Base-by-base conservation (phyloP, 2,113 vertebrate species). In the Xerus inauris region DNA sequence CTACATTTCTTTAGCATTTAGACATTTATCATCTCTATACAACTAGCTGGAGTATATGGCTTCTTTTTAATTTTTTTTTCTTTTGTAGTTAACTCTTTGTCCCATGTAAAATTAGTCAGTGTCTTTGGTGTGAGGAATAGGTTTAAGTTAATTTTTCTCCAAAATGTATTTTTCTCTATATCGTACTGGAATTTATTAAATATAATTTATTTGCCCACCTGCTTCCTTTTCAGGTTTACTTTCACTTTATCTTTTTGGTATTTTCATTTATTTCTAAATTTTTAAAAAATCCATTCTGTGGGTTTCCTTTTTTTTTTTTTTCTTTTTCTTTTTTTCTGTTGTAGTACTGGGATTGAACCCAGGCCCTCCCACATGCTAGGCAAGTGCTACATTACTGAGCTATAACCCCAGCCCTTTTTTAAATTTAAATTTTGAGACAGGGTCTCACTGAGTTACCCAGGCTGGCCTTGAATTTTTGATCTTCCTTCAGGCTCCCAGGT, bases 71-170 rank as follows among this genome's bases (percentile, higher is more conserved):
- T 0, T 42, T 86, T 95, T 95, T 59, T 17, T 30, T 47, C 1
- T 94, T 83, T 8, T 9, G 3, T 92, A 57, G 51, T 71, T 80
- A 91, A 84, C 42, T 79, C 45, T 84, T 67, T 84, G 69, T 76
- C 35, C 76, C 65, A 59, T 30, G 45, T 87, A 80, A 30, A 91
- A 57, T 87, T 72, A 91, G 82, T 87, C 73, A 82, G 82, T 92
- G 8, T 82, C 16, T 38, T 94, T 71, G 62, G 82, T 32, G 10
- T 57, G 51, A 81, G 30, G 71, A 89, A 45, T 51, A 51, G 35
- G 49, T 85, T 59, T 85, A 65, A 71, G 62, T 64, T 92, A 82
- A 62, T 84, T 96, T 89, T 95, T 95, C 5, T 76, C 26, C 22
- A 51, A 16, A 67, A 0, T 73, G 82, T n/a, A 16, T 64, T 94